Evolutionary conservation across 2,797 vertebrate genomes (phyloP), one percentile per base, ranked within the genome.

Genomic region (Micropoecilia bifurca): DNA sequence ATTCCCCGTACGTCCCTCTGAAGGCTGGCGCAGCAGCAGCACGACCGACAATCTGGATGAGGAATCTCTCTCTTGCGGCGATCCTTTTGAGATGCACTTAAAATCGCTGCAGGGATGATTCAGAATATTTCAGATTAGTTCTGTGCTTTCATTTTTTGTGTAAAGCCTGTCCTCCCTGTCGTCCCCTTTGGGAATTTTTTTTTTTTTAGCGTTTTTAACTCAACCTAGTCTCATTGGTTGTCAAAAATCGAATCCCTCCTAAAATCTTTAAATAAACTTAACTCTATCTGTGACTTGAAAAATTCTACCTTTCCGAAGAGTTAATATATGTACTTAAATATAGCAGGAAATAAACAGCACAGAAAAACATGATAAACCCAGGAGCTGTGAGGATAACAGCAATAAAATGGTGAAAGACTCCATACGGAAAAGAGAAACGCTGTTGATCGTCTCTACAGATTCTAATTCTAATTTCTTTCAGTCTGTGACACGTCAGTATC

Each of bases 71-170:
- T 50, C 89, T 85, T 7, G 78, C 85, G 69, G 87, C 82, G 86
- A 88, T 82, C 86, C 87, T 89, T 91, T 90, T 66, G 87, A 91
- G 90, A 90, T 81, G 84, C 87, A 76, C 87, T 94, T 81, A 84
- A 81, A 76, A 59, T 91, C 90, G 84, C 90, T 78, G 89, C 80
- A n/a, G 88, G 90, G 73, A 18, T 0, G 73, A 85, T 88, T 91
- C 85, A 88, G 84, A 90, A 93, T 88, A 78, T 80, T 83, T 82
- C 77, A 75, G 76, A 71, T 73, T 79, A n/a, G 36, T 74, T 53
- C 39, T 75, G 36, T 80, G 74, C 20, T n/a, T 61, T 28, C 33
- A 61, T 74, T 73, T 43, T 43, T 46, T 48, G 43, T 41, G 12
- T 61, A 46, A 9, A 22, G 8, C 36, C 12, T 4, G 33, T 28